Evolutionary conservation across 2,113 vertebrate genomes (phyloP).

Genomic region (Regulus satrapa): DNA sequence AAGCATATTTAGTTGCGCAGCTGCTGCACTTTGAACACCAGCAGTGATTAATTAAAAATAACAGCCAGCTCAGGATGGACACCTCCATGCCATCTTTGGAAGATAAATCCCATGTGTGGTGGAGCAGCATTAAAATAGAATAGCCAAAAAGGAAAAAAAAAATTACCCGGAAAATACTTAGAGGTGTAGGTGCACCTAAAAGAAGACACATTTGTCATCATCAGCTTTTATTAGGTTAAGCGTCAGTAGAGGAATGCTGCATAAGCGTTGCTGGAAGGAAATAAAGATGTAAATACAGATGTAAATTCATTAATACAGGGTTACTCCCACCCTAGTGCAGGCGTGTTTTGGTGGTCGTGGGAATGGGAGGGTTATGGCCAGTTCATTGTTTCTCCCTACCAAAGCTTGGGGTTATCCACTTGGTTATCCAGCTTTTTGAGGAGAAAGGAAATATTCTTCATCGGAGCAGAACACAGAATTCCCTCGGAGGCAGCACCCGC

Average conservation of each 20-base stretch:
- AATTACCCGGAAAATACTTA: rapidly evolving
- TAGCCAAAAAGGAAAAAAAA: neutral
- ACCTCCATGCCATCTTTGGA: rapidly evolving
- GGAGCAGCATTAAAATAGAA: neutral
- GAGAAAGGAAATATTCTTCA: too few species aligned
- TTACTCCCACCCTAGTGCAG: rapidly evolving
- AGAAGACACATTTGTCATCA: neutral
- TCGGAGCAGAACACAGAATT: neutral
- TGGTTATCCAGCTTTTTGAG: neutral
- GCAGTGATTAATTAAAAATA: neutral
- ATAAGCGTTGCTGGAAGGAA: rapidly evolving
- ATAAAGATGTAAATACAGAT: rapidly evolving
- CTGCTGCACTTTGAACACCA: neutral
- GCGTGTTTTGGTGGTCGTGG: rapidly evolving
- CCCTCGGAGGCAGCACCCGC: rapidly evolving
- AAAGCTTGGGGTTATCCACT: neutral
- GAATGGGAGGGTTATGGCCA: neutral
- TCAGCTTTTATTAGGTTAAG: slow-evolving; percentile 13
- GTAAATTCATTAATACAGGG: neutral
- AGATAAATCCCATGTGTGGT: rapidly evolving
- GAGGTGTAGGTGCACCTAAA: rapidly evolving
- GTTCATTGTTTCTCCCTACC: neutral
- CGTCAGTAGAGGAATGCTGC: rapidly evolving
- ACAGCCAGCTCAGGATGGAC: neutral
- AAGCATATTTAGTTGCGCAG: rapidly evolving